Evolutionary conservation across 1,140 invertebrate genomes (phyloP), one percentile per base, ranked within the genome.

Genomic region (Gonatopus flavifemur): DNA sequence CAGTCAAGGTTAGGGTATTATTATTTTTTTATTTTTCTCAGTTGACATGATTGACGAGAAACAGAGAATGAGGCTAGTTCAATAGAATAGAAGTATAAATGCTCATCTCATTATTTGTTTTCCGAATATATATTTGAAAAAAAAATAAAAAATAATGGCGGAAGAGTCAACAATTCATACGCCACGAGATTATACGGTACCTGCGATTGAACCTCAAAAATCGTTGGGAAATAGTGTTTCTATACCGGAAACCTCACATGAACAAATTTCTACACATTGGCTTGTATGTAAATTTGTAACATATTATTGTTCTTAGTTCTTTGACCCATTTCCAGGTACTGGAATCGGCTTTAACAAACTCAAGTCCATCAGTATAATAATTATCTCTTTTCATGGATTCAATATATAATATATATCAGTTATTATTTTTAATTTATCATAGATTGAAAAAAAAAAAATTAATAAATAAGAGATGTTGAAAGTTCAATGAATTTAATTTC

Each of bases 191-290:
- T 70, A 72, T 30, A 62, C 65, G 8, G 59, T 61, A 36, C 66
- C 65, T 1, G 69, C 67, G 18, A 68, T 70, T 28, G 59, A 66
- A 1, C 54, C 55, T 19, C 59, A 68, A 6, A 70, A 69, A 30
- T 58, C 70, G 39, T 48, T 70, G 19, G 58, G 67, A 31, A 59
- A 64, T 22, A 59, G 69, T 55, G 49, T 64, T n/a, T 60, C 37
- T 18, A 21, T 32, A 21, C 25, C 51, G 6, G 59, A 66, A 37
- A 48, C 46, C 40, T 7, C 64, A 15, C 46, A 60, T 0, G 50
- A 25, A 16, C 66, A 72, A 45, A 62, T 37, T 21, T 48, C 51
- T 15, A 60, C 60, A 42, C 66, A 70, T 12, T 52, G 57, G 21
- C 57, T 70, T 19, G 69, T 70, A 55, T 16, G 55, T 56, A 53